Percentiles rank a stretch among this genome's conserved stretches.
Conservation (phyloP, 2,797 vertebrate genomes). For the Catostomus latipinnis region DNA sequence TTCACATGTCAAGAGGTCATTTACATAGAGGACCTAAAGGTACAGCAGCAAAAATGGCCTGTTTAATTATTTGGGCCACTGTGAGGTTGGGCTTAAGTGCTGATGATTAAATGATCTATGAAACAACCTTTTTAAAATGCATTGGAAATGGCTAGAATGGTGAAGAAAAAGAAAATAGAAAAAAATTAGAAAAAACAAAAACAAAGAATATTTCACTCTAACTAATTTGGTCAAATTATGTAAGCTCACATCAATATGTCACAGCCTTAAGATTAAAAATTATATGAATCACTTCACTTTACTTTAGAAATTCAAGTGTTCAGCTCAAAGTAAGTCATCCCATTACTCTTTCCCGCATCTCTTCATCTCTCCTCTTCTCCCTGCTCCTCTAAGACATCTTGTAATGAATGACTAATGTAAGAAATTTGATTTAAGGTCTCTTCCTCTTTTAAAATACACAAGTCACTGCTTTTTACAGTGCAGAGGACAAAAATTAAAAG, state of each 20-base stretch:
- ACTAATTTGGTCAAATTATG: not conserved
- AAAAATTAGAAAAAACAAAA: not conserved
- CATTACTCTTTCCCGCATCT: not conserved
- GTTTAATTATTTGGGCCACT: too few species aligned
- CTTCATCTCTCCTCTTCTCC: not conserved
- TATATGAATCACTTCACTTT: too few species aligned
- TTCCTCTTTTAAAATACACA: not conserved
- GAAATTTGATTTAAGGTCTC: not conserved
- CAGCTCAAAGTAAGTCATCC: not conserved
- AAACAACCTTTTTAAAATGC: too few species aligned
- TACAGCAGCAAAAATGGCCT: too few species aligned
- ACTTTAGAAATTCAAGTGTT: too few species aligned
- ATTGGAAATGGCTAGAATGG: too few species aligned
- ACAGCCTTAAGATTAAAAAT: too few species aligned
- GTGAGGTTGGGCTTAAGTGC: too few species aligned
- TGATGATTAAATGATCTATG: too few species aligned
- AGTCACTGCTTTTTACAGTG: not conserved
- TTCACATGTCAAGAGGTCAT: not conserved
- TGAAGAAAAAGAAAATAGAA: too few species aligned
- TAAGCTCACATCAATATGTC: not conserved
- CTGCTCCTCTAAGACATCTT: not conserved
- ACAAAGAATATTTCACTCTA: not conserved
- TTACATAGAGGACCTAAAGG: not conserved
- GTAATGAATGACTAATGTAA: not conserved
- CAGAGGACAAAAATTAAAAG: not conserved